Base-by-base conservation (phyloP, 2,888 invertebrate genomes). In the Cylindroiulus punctatus region DNA sequence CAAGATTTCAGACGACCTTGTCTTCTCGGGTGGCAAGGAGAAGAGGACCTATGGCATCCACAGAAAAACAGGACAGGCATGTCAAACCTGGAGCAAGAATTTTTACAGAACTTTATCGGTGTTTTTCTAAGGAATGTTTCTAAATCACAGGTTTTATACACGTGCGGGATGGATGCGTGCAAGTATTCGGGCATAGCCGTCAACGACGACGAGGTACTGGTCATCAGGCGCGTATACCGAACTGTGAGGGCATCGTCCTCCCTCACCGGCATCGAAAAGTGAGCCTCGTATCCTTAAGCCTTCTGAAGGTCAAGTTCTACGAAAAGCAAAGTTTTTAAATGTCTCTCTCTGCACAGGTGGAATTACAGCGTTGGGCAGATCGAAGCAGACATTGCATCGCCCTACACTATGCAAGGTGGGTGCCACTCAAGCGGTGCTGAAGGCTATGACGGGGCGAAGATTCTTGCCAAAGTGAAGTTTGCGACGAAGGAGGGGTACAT, bases 291-390 rank as follows among this genome's bases (percentile, higher is more conserved):
- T 7, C 36, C 7, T 36, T 36, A 7, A 36, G 2, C 36, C 36
- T 36, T 7, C 36, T 7, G 36, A 36, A 36, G 36, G 36, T 36
- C 2, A 36, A n/a, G n/a, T n/a, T n/a, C n/a, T n/a, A 36, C 1
- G 19, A 81, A 81, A 26, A 81, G 1, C 44, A 44, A 44, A 4
- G 7, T 36, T 36, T 36, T 36, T 2, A 36, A 17, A 44, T 44
- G 12, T 8, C 81, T 81, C 10, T 4, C 17, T 81, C 47, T n/a
- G 8, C 88, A 22, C 88, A 93, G 97, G 90, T 98, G 98, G 98
- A 98, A 98, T 92, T 98, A 97, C 91, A 97, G 97, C 91, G 98
- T 98, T 32, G 97, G 96, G 0, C 95, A 96, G 88, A 96, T 97
- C 91, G 95, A 97, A 89, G 90, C 98, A 85, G 89, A 89, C 19